Conservation (phyloP, 2,888 invertebrate genomes). For the Cerastis rubricosa region DNA sequence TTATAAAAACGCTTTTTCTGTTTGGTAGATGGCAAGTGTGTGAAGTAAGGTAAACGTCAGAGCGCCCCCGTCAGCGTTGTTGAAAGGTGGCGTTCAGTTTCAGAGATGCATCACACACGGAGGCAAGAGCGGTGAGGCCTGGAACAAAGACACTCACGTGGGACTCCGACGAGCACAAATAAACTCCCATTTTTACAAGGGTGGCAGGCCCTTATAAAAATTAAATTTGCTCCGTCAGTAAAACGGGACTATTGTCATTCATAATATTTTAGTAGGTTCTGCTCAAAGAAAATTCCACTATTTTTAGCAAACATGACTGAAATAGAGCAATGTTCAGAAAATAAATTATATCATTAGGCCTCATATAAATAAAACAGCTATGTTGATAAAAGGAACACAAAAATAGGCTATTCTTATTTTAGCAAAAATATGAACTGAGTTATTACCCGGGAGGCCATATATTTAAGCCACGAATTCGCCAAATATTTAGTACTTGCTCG, state of each 20-base stretch:
- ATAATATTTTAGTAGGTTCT: constrained; percentile 3
- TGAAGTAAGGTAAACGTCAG: constrained; percentile 29
- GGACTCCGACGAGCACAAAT: constrained; percentile 17
- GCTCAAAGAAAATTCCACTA: not conserved
- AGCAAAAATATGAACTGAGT: constrained; percentile 39
- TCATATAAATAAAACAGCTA: constrained; percentile 21
- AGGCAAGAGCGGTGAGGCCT: not conserved
- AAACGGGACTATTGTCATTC: not conserved
- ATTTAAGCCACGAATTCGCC: constrained; percentile 48
- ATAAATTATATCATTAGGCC: constrained; percentile 14
- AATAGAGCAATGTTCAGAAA: not conserved
- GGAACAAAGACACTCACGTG: not conserved
- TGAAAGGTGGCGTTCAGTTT: constrained; percentile 24
- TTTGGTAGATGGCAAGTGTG: constrained; percentile 30
- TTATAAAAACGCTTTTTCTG: constrained; percentile 21
- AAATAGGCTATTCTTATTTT: constrained; percentile 35
- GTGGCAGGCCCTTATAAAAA: constrained; percentile 7
- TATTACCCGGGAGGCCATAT: constrained; percentile 45
- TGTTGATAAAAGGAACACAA: constrained; percentile 13
- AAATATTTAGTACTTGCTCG: constrained; percentile 54
- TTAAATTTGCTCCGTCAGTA: constrained; percentile 13
- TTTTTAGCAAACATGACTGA: not conserved
- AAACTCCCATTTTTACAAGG: too few species aligned
- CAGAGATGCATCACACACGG: constrained; percentile 22
- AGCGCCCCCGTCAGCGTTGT: constrained; percentile 16